Evolutionary conservation across 1,140 invertebrate species (phyloP).

Genomic region (Pseudoatta argentina): DNA sequence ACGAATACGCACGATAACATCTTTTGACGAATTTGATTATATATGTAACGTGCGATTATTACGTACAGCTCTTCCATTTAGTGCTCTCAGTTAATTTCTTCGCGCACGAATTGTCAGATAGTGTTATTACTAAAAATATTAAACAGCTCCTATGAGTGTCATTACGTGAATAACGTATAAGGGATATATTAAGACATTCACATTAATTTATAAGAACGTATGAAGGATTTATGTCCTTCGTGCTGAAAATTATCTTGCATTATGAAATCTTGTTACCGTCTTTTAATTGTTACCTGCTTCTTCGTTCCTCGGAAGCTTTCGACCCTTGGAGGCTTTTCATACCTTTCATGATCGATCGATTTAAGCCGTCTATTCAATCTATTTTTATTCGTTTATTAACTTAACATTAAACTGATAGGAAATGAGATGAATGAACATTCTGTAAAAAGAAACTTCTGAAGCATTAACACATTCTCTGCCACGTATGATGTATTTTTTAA

Average conservation of each 20-base stretch:
- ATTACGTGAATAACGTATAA: neutral
- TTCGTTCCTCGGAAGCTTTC: conserved; percentile 3
- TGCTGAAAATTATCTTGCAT: conserved; percentile 12
- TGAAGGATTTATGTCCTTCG: neutral
- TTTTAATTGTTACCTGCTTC: conserved; percentile 1
- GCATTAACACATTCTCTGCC: neutral
- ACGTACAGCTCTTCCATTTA: neutral
- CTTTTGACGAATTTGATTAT: conserved; percentile 65
- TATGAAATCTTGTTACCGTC: conserved; percentile 29
- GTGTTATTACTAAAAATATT: conserved; percentile 2
- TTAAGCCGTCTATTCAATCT: conserved; percentile 32
- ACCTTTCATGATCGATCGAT: conserved; percentile 45
- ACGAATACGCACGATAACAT: conserved; percentile 30
- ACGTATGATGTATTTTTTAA: neutral
- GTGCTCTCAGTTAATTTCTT: conserved; percentile 2
- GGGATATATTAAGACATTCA: neutral
- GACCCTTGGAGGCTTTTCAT: conserved; percentile 8
- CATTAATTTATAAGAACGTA: neutral
- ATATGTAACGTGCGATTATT: conserved; percentile 16
- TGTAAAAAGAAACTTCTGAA: neutral
- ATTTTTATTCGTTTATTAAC: conserved; percentile 49
- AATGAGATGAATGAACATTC: neutral
- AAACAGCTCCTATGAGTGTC: neutral
- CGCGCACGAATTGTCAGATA: neutral
- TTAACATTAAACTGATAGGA: conserved; percentile 21